These are phyloP conservation scores for Megaceryle torquata DNA, from an alignment of 2,113 vertebrate genomes.

Conservation along the genomic window DNA sequence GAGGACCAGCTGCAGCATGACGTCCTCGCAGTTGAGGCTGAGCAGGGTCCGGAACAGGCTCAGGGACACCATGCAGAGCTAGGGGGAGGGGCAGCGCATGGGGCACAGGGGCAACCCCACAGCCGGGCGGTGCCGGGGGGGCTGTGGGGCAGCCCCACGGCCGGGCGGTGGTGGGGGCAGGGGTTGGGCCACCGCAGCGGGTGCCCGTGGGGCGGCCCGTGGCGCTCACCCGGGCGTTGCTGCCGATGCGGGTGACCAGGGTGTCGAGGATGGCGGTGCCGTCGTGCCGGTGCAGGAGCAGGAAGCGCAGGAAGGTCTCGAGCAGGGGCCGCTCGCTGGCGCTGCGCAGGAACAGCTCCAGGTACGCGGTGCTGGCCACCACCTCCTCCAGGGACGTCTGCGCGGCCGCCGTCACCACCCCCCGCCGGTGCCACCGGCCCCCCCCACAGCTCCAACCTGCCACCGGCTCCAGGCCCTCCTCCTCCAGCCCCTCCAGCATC, in stretches of 20 bases:
- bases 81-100: background rate
- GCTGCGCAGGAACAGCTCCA: conserved; percentile 95
- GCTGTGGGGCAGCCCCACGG: too few relatives aligned
- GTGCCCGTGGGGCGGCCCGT: too few relatives aligned
- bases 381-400: conserved; percentile 95
- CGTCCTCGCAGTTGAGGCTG: conserved; percentile 93
- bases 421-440: too few relatives aligned
- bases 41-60: conserved; percentile 95
- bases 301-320: conserved; percentile 92
- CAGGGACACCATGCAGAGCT: conserved; percentile 97
- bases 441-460: too few relatives aligned
- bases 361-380: conserved; percentile 95
- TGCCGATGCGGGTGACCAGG: conserved; percentile 90
- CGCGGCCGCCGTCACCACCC: too few relatives aligned
- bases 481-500: too few relatives aligned
- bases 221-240: conserved; percentile 88
- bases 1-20: conserved; percentile 95
- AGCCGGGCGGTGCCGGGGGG: too few relatives aligned
- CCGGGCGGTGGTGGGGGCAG: too few relatives aligned
- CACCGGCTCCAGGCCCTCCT: too few relatives aligned
- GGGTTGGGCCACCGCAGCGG: too few relatives aligned
- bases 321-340: conserved; percentile 89
- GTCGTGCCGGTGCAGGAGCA: conserved; percentile 92
- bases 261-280: conserved; percentile 93
- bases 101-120: too few relatives aligned